A percentile compares a stretch with the other conserved stretches of the same genome.
Conservation (phyloP, 2,888 invertebrate genomes). For the Neuroscelio doddi region DNA sequence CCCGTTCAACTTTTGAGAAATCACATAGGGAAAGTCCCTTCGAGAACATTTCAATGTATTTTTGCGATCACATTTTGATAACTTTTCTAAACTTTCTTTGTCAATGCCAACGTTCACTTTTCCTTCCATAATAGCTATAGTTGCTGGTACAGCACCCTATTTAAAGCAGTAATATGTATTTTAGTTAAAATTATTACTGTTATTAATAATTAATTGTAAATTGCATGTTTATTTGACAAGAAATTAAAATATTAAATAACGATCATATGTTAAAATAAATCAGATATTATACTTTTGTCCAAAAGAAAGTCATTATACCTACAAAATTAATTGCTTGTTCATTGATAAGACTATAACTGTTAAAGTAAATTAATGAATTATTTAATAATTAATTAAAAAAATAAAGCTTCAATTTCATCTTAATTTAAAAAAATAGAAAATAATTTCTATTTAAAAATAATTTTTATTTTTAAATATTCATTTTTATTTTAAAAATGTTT, state of each 20-base stretch:
- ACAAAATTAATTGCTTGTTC: too few relatives aligned
- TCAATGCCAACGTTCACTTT: conserved; percentile 86
- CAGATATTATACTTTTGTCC: not conserved
- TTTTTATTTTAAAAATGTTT: too few relatives aligned
- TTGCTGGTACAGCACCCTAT: conserved; percentile 91
- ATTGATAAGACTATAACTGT: too few relatives aligned
- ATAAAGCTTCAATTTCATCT: too few relatives aligned
- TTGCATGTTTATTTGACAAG: not conserved
- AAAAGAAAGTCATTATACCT: too few relatives aligned
- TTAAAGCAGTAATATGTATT: too few relatives aligned
- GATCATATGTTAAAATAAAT: not conserved
- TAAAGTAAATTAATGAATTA: too few relatives aligned
- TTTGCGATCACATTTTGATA: conserved; percentile 74
- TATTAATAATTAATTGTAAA: not conserved
- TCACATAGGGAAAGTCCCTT: conserved; percentile 85
- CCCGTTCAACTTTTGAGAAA: conserved; percentile 82
- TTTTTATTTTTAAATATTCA: too few relatives aligned
- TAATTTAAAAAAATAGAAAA: too few relatives aligned
- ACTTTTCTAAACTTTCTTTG: conserved; percentile 76
- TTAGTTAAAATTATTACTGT: not conserved
- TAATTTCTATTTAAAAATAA: too few relatives aligned
- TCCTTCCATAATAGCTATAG: conserved; percentile 91
- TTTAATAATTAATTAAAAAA: too few relatives aligned
- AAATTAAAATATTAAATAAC: not conserved
- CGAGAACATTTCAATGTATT: conserved; percentile 87